Evolutionary conservation across 2,113 vertebrate species (phyloP).

Genomic region (Artemisiospiza belli): DNA sequence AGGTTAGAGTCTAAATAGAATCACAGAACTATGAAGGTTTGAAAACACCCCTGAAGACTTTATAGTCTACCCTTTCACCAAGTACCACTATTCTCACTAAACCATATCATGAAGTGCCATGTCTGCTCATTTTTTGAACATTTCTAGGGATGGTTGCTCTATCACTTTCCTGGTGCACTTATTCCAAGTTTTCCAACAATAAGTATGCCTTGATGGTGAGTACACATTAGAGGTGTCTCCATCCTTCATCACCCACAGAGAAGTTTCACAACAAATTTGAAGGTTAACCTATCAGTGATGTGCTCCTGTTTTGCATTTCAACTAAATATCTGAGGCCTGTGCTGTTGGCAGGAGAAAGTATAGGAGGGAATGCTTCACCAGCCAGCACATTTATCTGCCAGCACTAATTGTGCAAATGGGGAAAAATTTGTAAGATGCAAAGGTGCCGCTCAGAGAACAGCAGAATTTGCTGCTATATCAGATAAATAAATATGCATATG

Average conservation of each 20-base stretch:
- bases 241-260: background rate
- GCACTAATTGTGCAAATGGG: conserved; percentile 55
- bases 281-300: background rate
- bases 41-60: background rate
- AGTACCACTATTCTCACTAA: background rate
- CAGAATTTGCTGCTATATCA: conserved; percentile 29
- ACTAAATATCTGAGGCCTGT: background rate
- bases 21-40: background rate
- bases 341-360: background rate
- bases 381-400: conserved; percentile 29
- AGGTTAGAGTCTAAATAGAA: background rate
- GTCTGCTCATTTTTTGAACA: background rate
- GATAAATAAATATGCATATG: conserved; percentile 65
- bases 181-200: background rate
- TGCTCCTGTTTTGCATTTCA: background rate
- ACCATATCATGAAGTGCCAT: background rate
- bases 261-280: background rate
- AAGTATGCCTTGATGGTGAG: rapidly evolving
- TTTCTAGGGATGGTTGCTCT: background rate
- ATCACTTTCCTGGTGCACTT: no score
- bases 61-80: background rate
- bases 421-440: conserved; percentile 57
- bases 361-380: conserved; percentile 6
- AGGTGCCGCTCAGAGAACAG: conserved; percentile 10
- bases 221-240: background rate